Evolutionary conservation across 2,113 vertebrate genomes (phyloP).

Genomic region (Dicentrarchus labrax): DNA sequence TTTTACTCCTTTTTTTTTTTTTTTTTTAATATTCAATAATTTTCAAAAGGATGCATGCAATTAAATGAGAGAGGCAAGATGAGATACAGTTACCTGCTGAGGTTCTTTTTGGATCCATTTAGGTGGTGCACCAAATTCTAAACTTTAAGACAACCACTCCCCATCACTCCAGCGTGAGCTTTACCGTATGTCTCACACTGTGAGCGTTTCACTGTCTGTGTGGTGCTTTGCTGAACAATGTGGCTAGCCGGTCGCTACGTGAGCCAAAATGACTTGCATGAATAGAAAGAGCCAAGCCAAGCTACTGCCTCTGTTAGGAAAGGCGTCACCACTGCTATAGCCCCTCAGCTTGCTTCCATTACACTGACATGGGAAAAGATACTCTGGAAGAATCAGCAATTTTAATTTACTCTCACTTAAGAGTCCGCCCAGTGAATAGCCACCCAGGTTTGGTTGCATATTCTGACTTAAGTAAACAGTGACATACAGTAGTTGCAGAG

Average conservation of each 20-base stretch:
- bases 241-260: not conserved
- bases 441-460: conserved; percentile 14
- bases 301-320: conserved; percentile 7
- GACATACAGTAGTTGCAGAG: conserved; percentile 5
- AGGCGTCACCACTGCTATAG: conserved; percentile 18
- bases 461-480: conserved; percentile 25
- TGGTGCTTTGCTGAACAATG: conserved; percentile 34
- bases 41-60: conserved; percentile 26
- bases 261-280: conserved; percentile 43
- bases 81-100: not conserved
- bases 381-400: conserved; percentile 6
- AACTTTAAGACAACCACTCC: not conserved
- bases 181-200: conserved; percentile 1
- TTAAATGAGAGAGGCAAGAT: not conserved
- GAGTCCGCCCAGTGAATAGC: conserved; percentile 17
- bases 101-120: not conserved
- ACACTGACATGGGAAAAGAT: conserved; percentile 43
- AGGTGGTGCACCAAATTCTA: not conserved
- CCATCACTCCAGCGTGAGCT: conserved; percentile 1
- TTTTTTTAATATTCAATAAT: not conserved
- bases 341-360: conserved; percentile 47
- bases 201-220: conserved; percentile 18
- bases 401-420: conserved; percentile 29
- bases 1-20: not conserved
- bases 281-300: conserved; percentile 47